Evolutionary conservation across 1,140 invertebrate species (phyloP).

Genomic region (Orius laevigatus): DNA sequence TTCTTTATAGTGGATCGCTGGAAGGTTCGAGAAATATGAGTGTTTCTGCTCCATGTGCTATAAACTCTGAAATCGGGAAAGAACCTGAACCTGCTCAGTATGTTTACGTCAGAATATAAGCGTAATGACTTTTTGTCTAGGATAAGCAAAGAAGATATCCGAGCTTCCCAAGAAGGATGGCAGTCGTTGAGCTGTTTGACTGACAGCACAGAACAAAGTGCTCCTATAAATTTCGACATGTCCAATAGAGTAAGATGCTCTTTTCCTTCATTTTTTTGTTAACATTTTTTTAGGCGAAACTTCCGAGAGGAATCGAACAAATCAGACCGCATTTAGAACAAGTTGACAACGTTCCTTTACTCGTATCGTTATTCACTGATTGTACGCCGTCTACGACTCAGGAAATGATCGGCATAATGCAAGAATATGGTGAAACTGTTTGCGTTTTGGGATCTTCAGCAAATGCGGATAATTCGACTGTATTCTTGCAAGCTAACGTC

Average conservation of each 20-base stretch:
- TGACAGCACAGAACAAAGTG: constrained; percentile 75
- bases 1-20: constrained; percentile 34
- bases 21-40: constrained; percentile 54
- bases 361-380: constrained; percentile 93
- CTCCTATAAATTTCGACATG: constrained; percentile 78
- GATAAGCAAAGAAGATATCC: neutral
- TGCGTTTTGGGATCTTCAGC: constrained; percentile 78
- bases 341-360: constrained; percentile 90
- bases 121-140: constrained; percentile 2
- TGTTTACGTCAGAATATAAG: neutral
- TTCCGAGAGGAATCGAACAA: constrained; percentile 91
- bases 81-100: constrained; percentile 1
- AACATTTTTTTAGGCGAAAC: constrained; percentile 48
- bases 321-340: constrained; percentile 87
- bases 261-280: neutral
- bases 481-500: constrained; percentile 88
- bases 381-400: constrained; percentile 74
- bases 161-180: constrained; percentile 15
- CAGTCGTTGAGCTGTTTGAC: constrained; percentile 49
- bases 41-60: constrained; percentile 68
- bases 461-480: constrained; percentile 71
- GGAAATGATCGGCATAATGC: constrained; percentile 90
- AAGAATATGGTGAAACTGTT: constrained; percentile 87
- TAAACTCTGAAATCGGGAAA: constrained; percentile 46
- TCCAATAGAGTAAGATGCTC: constrained; percentile 60